phyloP scores from a whole-genome alignment of 2,113 vertebrate genomes.

The Orientallactaga bullata region DNA sequence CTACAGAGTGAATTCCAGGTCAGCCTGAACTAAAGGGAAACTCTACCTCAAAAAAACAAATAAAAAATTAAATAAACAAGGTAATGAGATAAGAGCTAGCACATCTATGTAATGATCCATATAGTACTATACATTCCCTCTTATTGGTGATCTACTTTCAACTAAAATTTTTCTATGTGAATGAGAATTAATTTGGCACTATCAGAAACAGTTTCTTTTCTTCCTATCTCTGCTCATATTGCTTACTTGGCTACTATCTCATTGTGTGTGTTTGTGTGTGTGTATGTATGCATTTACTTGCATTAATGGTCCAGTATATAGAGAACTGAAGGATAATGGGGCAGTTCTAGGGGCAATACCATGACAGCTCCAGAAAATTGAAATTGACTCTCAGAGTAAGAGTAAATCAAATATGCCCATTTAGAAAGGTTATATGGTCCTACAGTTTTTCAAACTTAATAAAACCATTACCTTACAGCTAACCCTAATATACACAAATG shows the following conservation, averaged over 20 bases:
- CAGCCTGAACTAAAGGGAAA: too few relatives aligned
- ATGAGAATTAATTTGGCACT: constrained; percentile 1
- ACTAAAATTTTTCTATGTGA: background rate
- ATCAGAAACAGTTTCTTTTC: background rate
- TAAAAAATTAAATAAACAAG: too few relatives aligned
- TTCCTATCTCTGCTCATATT: background rate
- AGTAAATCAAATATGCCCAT: background rate
- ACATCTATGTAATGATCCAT: too few relatives aligned
- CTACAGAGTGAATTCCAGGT: too few relatives aligned
- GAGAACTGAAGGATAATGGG: background rate
- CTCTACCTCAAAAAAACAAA: too few relatives aligned
- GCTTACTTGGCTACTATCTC: background rate
- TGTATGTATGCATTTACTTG: background rate
- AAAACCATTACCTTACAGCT: background rate
- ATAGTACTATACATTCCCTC: too few relatives aligned
- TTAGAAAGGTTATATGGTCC: background rate
- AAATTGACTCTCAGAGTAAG: background rate
- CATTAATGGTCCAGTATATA: background rate
- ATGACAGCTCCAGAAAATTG: background rate
- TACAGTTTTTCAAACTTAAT: background rate
- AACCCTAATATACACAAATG: background rate
- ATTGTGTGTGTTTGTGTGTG: too few relatives aligned
- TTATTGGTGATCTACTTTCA: background rate
- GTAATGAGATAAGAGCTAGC: too few relatives aligned
- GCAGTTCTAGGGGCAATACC: background rate